Evolutionary conservation across 2,888 invertebrate genomes (phyloP).

Genomic region (Anaspis maculata): DNA sequence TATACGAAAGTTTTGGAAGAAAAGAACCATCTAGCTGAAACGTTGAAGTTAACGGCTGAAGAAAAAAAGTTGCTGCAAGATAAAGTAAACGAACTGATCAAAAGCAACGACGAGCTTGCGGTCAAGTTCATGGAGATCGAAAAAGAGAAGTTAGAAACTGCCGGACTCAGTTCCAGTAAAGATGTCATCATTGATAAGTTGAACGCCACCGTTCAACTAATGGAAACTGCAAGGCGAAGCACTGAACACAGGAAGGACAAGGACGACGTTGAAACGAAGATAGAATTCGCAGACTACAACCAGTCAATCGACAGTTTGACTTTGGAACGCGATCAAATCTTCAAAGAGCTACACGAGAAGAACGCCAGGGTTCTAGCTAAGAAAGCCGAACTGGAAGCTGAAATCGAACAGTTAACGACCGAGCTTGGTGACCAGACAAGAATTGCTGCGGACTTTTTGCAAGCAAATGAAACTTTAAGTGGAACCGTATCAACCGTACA

Average conservation of each 20-base stretch:
- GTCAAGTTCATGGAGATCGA: slow-evolving; percentile 27
- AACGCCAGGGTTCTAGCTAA: slow-evolving; percentile 3
- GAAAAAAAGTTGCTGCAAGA: slow-evolving; percentile 22
- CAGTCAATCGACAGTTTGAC: slow-evolving; percentile 17
- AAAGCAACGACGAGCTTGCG: slow-evolving; percentile 24
- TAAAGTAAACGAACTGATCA: slow-evolving; percentile 17
- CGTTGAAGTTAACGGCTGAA: slow-evolving; percentile 4
- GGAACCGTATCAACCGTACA: too few relatives aligned
- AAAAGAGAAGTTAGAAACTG: slow-evolving; percentile 13
- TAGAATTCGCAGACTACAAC: neutral
- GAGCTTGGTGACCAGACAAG: slow-evolving; percentile 10
- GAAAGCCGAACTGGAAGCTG: neutral
- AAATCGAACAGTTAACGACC: slow-evolving; percentile 2
- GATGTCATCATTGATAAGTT: slow-evolving; percentile 19
- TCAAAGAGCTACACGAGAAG: slow-evolving; percentile 34
- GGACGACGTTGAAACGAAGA: too few relatives aligned
- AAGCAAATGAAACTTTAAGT: too few relatives aligned
- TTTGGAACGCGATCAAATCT: slow-evolving; percentile 5
- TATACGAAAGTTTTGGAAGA: slow-evolving; percentile 20
- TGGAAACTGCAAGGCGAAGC: too few relatives aligned
- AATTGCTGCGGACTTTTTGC: neutral
- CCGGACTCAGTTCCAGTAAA: slow-evolving; percentile 19
- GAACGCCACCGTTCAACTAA: too few relatives aligned
- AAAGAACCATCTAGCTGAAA: slow-evolving; percentile 10
- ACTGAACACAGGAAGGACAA: too few relatives aligned